A percentile compares a stretch with the other conserved stretches of the same genome.
phyloP scores from a whole-genome alignment of 2,888 invertebrate species.

The Drosophila nigricruria region DNA sequence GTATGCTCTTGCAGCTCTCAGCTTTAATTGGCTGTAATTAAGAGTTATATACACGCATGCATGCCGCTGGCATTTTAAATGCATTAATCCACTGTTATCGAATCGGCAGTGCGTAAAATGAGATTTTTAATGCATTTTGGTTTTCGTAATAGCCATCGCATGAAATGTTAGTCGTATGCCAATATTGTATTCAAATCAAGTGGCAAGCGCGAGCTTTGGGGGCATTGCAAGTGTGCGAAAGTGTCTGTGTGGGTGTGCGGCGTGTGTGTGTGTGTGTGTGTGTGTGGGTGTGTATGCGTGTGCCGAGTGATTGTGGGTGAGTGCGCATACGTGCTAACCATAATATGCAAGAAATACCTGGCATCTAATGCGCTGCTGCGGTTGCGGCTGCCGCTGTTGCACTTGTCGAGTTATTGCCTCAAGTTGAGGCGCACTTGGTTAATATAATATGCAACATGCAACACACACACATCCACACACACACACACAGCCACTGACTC shows the following conservation, averaged over 20 bases:
- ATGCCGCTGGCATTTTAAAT: constrained; percentile 27
- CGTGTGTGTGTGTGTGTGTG: constrained; percentile 13
- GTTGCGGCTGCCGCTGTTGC: constrained; percentile 12
- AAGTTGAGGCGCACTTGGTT: constrained; percentile 10
- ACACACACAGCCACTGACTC: neutral
- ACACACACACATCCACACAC: neutral
- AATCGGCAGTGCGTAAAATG: constrained; percentile 39
- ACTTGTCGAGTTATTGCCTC: constrained; percentile 24
- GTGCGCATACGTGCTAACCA: constrained; percentile 52
- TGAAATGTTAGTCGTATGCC: constrained; percentile 6
- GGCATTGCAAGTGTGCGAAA: constrained; percentile 14
- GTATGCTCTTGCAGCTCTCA: constrained; percentile 18
- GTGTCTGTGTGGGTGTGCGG: constrained; percentile 13
- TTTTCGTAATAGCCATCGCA: neutral
- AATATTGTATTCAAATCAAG: neutral
- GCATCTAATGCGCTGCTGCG: constrained; percentile 1
- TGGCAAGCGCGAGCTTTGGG: constrained; percentile 1
- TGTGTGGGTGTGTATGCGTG: constrained; percentile 17
- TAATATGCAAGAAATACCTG: constrained; percentile 61
- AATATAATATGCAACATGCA: constrained; percentile 26
- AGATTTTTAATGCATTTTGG: constrained; percentile 9
- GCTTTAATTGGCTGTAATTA: constrained; percentile 71
- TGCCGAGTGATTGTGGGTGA: constrained; percentile 23
- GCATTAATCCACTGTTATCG: constrained; percentile 40
- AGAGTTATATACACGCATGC: constrained; percentile 52